A percentile compares a stretch with the other conserved stretches of the same genome.
These are phyloP conservation scores for Heteromormyrus szaboi DNA, from an alignment of 2,797 vertebrate genomes.

Conservation along the genomic window DNA sequence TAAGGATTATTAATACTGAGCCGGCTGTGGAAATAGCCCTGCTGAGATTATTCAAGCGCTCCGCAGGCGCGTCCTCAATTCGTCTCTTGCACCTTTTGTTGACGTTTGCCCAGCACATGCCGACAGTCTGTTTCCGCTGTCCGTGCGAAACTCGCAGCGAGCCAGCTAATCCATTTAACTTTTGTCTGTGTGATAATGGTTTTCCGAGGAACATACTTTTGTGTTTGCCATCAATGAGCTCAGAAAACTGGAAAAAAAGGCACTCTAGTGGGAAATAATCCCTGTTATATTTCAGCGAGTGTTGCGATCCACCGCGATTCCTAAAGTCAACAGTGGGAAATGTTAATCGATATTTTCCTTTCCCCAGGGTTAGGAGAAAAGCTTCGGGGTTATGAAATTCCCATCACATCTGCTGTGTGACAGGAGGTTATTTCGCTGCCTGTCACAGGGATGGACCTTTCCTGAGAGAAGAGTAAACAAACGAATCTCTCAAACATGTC, in stretches of 20 bases:
- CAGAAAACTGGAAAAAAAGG: neutral
- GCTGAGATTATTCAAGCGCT: neutral
- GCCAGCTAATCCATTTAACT: neutral
- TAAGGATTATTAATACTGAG: neutral
- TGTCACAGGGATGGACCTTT: slow-evolving; percentile 7
- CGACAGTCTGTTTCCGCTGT: neutral
- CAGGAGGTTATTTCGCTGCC: slow-evolving; percentile 2
- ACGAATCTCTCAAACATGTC: slow-evolving; percentile 2
- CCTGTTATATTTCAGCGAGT: neutral
- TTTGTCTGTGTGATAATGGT: neutral
- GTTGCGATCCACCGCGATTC: neutral
- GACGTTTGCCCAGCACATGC: neutral
- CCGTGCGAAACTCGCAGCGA: neutral
- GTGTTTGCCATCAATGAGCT: neutral
- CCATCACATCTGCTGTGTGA: neutral
- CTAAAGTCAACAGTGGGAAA: slow-evolving; percentile 3
- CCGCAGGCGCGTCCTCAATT: neutral
- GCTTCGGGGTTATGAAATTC: slow-evolving; percentile 6
- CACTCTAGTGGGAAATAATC: neutral
- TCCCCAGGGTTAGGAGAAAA: neutral
- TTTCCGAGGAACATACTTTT: neutral
- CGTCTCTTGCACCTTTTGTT: neutral
- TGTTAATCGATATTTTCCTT: slow-evolving; percentile 4
- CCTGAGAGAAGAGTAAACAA: neutral
- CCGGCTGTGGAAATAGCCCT: neutral